Base-by-base conservation (phyloP, 2,888 invertebrate species). In the Agelastica alni region DNA sequence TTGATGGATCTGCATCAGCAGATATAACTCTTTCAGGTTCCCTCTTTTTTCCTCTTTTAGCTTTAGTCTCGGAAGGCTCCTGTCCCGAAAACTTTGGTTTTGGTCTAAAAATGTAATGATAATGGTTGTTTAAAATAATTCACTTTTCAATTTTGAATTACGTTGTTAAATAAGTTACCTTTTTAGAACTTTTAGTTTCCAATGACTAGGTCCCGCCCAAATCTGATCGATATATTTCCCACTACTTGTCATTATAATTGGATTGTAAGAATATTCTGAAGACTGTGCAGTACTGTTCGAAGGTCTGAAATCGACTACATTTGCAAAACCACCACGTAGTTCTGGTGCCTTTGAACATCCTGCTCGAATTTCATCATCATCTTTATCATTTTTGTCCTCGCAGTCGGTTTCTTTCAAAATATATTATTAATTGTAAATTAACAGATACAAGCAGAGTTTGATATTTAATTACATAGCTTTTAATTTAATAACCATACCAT, bases 171-270 rank as follows among this genome's bases (percentile, higher is more conserved):
- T 26, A 5, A 49, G 9, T 12, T 53, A 54, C 18, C 59, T 30
- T 28, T 39, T 49, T 18, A 73, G 49, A 47, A 80, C 81, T 69
- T 82, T 84, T 34, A 88, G 82, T 65, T 88, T 87, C 93, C 93
- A 93, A 76, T 93, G 89, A 36, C 85, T 79, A 20, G 93, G 92
- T 0, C 93, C 93, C 14, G 89, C 90, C 92, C 92, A 93, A 61
- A 85, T 70, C 70, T 67, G 66, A 14, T 72, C 70, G 7, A 72
- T 66, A 18, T 58, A 58, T 52, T 66, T 69, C 26, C 70, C 68
- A 1, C 56, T 52, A 2, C 20, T 12, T 1, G 63, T 62, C 9
- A 42, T 82, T 72, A 80, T 81, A 74, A 84, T 80, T 9, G 75
- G 75, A 71, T 80, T 77, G 77, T 88, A 89, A 0, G 88, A 87